Base-by-base conservation (phyloP, 53 echinoderm and acorn worm genomes). In the Zoroaster sp. region DNA sequence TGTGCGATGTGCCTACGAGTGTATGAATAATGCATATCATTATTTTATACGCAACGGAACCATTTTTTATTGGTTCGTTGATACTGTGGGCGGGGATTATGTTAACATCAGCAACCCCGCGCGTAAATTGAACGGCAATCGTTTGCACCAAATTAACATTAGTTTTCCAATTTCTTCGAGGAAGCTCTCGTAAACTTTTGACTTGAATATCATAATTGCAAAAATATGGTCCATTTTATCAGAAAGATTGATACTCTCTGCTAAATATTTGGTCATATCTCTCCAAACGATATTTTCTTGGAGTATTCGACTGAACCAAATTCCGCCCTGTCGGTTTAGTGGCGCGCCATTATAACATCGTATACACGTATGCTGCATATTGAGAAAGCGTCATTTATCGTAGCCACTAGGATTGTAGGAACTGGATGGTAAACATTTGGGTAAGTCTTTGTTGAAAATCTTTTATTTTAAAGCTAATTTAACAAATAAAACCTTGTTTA, bases 121-220 rank as follows among this genome's bases (percentile, higher is more conserved):
- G 85, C 85, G 85, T 70, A 85, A 85, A 85, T 70, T 85, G 71
- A 85, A 85, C 85, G 49, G 72, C 69, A 70, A 85, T 85, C 71
- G 85, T 85, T 85, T 85, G 85, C 70, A 9, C 70, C 2, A 70
- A 85, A 70, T 23, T 32, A 34, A 32, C 35, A 7, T 47, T 36
- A 32, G 85, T 35, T 85, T 70, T 33, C 8, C 46, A 30, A 37
- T 18, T 21, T 85, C 70, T 17, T 47, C 8, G 35, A 13, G 13
- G 33, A 21, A 7, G 36, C 36, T 38, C 72, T 0, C 35, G 36
- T 36, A 71, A 18, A 31, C 17, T 44, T 7, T 31, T 47, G 5
- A n/a, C 11, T 25, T 10, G 1, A 82, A 31, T 42, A 34, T 1
- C 35, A 6, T 53, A 35, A 41, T 66, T 67, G 82, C 7, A 7